Evolutionary conservation across 2,888 invertebrate genomes (phyloP), one percentile per base, ranked within the genome.

Genomic region (Deroplatys truncata): DNA sequence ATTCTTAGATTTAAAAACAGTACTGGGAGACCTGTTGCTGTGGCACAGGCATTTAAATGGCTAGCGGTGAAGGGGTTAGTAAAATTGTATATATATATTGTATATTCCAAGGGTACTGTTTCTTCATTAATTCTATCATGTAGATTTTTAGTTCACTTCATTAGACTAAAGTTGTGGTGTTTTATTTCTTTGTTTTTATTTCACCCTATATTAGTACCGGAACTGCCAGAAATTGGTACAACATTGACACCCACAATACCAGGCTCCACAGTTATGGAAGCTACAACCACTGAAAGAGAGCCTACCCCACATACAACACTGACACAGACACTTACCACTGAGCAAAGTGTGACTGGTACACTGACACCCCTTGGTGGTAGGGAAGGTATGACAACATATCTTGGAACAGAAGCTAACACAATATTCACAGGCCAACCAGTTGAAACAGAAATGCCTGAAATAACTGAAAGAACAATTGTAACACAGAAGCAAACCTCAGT

Each of bases 321-420:
- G 84, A 84, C 88, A 88, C 43, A 88, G 88, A 87, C 87, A 88
- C 25, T 92, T 92, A 92, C 92, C 92, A 92, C 92, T 91, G 92
- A 90, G 84, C 88, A 90, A 90, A 89, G 86, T 90, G 87, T 88
- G 88, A 91, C 91, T 90, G 56, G 92, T 90, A 92, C 92, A 91
- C 92, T 91, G 92, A 92, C 92, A 92, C 92, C 91, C 92, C 91
- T 91, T 91, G 86, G 89, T 84, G 43, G 82, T 56, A 84, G 8
- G 20, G 85, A 84, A 28, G 29, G 56, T 88, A 28, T 9, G 25
- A 88, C 88, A 88, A 29, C 83, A 29, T 16, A 31, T 15, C 8
- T 9, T 28, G 88, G 83, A 16, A 35, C 31, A 43, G 31, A 9
- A 28, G 43, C 88, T 28, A 28, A n/a, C 28, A 88, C 82, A n/a